Percentiles rank a stretch among this genome's conserved stretches.
Conservation (phyloP, 2,888 invertebrate genomes). For the Cantharis nigra region DNA sequence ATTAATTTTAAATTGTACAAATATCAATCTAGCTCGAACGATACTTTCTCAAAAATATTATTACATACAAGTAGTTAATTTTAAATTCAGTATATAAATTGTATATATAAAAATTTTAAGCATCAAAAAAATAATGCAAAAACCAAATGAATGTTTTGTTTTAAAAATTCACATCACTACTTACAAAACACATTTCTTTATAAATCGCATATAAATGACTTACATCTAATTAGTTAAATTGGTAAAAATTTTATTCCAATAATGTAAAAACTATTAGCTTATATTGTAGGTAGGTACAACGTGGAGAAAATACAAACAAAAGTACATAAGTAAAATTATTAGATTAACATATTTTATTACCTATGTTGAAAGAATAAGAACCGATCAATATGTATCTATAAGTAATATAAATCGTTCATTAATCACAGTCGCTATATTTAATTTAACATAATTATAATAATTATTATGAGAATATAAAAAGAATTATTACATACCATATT, state of each 20-base stretch:
- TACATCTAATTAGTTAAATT: neutral
- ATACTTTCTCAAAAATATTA: conserved; percentile 1
- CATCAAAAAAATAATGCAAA: neutral
- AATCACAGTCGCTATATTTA: conserved; percentile 48
- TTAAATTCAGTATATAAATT: neutral
- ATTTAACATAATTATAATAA: conserved; percentile 31
- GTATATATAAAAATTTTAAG: neutral
- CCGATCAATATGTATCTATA: neutral
- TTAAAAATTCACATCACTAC: neutral
- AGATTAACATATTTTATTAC: neutral
- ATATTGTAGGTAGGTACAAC: neutral
- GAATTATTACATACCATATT: conserved; percentile 39
- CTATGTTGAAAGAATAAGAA: neutral
- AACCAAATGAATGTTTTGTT: neutral
- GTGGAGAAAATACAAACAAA: neutral
- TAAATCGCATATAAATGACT: neutral
- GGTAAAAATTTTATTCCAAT: neutral
- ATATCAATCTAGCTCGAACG: neutral
- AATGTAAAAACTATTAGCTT: neutral
- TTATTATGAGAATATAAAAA: conserved; percentile 46
- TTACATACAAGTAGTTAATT: neutral
- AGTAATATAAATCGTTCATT: conserved; percentile 25
- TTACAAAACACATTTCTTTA: neutral
- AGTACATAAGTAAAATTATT: neutral
- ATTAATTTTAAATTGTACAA: neutral